Evolutionary conservation across 2,888 invertebrate species (phyloP).

Genomic region (Norana najaformis): DNA sequence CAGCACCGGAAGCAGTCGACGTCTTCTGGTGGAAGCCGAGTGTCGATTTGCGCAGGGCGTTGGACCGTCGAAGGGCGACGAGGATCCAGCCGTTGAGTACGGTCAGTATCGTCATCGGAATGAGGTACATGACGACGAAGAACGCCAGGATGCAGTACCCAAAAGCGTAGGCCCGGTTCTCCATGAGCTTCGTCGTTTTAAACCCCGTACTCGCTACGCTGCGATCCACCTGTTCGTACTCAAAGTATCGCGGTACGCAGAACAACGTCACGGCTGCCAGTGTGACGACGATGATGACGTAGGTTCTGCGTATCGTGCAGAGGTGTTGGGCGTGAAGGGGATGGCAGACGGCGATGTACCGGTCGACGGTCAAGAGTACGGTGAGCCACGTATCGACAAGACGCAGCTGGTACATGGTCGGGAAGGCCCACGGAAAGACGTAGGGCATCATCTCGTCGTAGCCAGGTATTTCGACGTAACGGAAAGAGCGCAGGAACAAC

Average conservation of each 20-base stretch:
- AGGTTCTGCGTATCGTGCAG: constrained; percentile 41
- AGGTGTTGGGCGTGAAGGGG: constrained; percentile 45
- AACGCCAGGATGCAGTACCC: constrained; percentile 10
- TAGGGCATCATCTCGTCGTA: constrained; percentile 33
- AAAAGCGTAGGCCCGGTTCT: not conserved
- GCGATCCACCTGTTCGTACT: constrained; percentile 30
- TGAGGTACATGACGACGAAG: constrained; percentile 29
- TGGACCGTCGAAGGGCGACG: not conserved
- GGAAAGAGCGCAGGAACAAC: constrained; percentile 40
- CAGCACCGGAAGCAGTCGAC: not conserved
- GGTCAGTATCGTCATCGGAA: constrained; percentile 6
- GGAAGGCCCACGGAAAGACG: constrained; percentile 39
- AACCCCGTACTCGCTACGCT: not conserved
- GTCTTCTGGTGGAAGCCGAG: not conserved
- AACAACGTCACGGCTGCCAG: constrained; percentile 37
- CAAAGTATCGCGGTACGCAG: constrained; percentile 43
- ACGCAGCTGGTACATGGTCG: constrained; percentile 40
- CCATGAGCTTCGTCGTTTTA: not conserved
- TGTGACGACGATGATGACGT: constrained; percentile 36
- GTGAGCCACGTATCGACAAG: constrained; percentile 44
- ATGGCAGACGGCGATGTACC: constrained; percentile 44
- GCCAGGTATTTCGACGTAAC: constrained; percentile 25
- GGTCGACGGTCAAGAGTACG: constrained; percentile 45
- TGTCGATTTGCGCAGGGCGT: not conserved
- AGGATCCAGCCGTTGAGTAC: constrained; percentile 24